Conservation (phyloP, 2,797 vertebrate species). For the Chiloscyllium punctatum region DNA sequence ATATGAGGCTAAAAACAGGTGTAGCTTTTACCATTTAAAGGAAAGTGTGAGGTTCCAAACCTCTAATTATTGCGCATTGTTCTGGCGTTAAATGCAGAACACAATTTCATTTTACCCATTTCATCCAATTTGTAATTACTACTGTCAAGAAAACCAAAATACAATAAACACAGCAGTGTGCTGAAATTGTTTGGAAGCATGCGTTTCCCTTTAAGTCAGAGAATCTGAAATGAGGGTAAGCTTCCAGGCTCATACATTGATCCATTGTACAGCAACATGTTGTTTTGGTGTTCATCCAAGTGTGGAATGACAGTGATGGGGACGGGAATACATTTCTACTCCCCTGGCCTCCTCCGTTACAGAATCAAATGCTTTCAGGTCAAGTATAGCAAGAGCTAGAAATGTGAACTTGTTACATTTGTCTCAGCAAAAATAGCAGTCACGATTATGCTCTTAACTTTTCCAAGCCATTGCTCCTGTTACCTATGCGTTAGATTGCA, state of each 20-base stretch:
- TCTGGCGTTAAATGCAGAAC: too few relatives aligned
- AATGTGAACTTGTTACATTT: neutral
- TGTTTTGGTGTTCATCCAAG: neutral
- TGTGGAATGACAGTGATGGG: neutral
- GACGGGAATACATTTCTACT: neutral
- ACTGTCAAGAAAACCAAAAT: neutral
- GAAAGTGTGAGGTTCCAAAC: neutral
- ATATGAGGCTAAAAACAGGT: neutral
- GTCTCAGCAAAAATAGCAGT: conserved; percentile 20
- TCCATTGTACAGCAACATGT: neutral
- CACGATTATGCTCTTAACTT: neutral
- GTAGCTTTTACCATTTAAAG: neutral
- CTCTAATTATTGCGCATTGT: neutral
- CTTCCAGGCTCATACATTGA: neutral
- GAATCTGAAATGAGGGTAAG: neutral
- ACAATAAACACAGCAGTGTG: neutral
- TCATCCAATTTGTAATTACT: neutral
- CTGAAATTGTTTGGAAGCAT: neutral
- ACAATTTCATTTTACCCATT: neutral
- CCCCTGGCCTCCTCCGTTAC: neutral
- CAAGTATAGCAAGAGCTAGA: neutral
- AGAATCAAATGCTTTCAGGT: neutral
- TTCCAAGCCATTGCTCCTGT: neutral
- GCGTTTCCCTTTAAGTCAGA: neutral
- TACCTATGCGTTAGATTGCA: neutral